Percentiles rank a stretch among this genome's conserved stretches.
phyloP scores from a whole-genome alignment of 2,797 vertebrate genomes.

The Phoeniculus purpureus region DNA sequence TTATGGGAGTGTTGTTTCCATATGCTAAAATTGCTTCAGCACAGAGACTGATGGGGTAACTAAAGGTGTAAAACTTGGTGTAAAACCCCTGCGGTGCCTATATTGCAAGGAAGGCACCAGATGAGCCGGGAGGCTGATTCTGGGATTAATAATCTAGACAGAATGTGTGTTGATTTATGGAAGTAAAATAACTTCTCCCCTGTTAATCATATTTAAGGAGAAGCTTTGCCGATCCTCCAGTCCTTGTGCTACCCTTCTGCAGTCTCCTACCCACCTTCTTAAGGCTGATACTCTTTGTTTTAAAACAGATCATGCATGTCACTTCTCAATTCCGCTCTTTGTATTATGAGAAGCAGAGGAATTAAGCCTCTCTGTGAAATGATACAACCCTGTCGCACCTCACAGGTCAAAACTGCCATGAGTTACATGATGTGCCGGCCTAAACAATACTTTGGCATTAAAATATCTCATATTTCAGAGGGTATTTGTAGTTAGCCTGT shows the following conservation, averaged over 20 bases:
- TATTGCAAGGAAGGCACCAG: neutral
- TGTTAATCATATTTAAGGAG: neutral
- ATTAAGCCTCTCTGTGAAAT: neutral
- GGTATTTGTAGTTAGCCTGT: neutral
- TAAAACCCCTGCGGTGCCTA: accelerated
- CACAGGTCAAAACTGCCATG: neutral
- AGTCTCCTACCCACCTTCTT: neutral
- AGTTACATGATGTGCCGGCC: neutral
- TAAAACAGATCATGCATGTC: neutral
- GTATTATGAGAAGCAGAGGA: neutral
- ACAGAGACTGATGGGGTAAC: neutral
- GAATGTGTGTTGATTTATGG: neutral
- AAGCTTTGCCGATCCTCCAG: neutral
- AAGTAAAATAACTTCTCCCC: neutral
- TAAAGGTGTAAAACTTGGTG: neutral
- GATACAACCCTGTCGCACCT: neutral
- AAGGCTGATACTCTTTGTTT: neutral
- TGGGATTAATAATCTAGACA: neutral
- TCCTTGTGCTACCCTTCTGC: neutral
- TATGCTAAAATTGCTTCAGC: neutral
- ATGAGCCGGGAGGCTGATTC: neutral
- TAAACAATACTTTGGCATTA: neutral
- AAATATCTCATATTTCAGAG: neutral
- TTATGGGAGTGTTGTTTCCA: neutral
- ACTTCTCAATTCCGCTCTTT: neutral